These are phyloP conservation scores for Simalia tracyae DNA, from an alignment of 2,797 vertebrate species.

Conservation along the genomic window DNA sequence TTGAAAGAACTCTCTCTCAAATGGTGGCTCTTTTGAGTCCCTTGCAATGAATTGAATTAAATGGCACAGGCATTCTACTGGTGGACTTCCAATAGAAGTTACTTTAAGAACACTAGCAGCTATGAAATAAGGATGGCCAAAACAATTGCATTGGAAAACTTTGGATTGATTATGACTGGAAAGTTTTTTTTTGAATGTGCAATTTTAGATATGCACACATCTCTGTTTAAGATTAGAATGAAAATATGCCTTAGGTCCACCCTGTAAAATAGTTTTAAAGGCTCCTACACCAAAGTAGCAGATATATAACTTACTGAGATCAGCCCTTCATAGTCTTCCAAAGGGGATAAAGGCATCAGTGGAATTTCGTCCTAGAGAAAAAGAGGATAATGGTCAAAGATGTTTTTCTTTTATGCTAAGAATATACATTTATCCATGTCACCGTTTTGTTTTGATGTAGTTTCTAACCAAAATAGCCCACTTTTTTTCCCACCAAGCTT, in stretches of 20 bases:
- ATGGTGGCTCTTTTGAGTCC: not conserved
- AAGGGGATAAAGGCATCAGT: slow-evolving; percentile 27
- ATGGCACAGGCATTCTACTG: not conserved
- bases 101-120: not conserved
- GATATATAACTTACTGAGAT: slow-evolving; percentile 21
- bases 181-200: not conserved
- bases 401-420: not conserved
- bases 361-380: slow-evolving; percentile 47
- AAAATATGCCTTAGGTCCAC: not conserved
- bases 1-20: not conserved
- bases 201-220: not conserved
- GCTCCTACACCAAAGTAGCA: not conserved
- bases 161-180: not conserved
- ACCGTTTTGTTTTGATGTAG: not conserved
- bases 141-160: not conserved
- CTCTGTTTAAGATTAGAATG: not conserved
- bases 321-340: fast-evolving
- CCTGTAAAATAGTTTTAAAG: not conserved
- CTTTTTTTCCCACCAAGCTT: not conserved
- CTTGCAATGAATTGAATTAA: not conserved
- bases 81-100: not conserved
- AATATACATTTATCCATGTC: no score
- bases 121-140: not conserved
- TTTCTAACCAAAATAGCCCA: not conserved
- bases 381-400: not conserved